Conservation (phyloP, 1,140 invertebrate species). For the Drosophila auraria region DNA sequence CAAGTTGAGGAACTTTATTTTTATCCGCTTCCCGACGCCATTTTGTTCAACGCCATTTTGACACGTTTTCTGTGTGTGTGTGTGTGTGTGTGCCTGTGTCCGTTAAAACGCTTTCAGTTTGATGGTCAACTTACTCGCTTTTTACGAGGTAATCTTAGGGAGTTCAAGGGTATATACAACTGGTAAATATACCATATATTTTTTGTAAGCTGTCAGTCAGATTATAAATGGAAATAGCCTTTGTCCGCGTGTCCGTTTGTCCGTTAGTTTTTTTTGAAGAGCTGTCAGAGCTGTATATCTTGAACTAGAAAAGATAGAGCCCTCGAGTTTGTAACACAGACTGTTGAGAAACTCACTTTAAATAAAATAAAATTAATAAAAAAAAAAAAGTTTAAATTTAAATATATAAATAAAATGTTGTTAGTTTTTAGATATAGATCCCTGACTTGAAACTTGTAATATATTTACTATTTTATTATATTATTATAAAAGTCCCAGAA, state of each 20-base stretch:
- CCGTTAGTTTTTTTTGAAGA: background rate
- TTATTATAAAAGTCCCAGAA: background rate
- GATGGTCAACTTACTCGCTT: constrained; percentile 40
- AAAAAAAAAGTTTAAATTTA: too few relatives aligned
- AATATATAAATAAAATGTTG: too few relatives aligned
- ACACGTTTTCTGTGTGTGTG: constrained; percentile 22
- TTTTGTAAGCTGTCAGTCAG: background rate
- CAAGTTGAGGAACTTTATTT: constrained; percentile 38
- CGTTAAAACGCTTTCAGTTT: constrained; percentile 45
- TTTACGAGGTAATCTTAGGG: constrained; percentile 2
- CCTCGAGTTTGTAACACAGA: background rate
- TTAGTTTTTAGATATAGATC: too few relatives aligned
- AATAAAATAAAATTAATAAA: too few relatives aligned
- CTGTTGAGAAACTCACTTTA: too few relatives aligned
- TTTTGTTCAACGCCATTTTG: constrained; percentile 47
- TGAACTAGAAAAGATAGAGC: background rate
- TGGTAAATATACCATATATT: background rate
- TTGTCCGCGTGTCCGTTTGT: background rate
- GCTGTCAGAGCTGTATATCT: too few relatives aligned
- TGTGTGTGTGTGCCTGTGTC: constrained; percentile 7
- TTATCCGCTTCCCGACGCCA: constrained; percentile 40
- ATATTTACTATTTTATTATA: too few relatives aligned
- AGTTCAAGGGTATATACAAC: background rate
- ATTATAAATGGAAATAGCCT: background rate
- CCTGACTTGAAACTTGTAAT: too few relatives aligned